Evolutionary conservation across 2,113 vertebrate genomes (phyloP).

Genomic region (Phyllostomus hastatus): DNA sequence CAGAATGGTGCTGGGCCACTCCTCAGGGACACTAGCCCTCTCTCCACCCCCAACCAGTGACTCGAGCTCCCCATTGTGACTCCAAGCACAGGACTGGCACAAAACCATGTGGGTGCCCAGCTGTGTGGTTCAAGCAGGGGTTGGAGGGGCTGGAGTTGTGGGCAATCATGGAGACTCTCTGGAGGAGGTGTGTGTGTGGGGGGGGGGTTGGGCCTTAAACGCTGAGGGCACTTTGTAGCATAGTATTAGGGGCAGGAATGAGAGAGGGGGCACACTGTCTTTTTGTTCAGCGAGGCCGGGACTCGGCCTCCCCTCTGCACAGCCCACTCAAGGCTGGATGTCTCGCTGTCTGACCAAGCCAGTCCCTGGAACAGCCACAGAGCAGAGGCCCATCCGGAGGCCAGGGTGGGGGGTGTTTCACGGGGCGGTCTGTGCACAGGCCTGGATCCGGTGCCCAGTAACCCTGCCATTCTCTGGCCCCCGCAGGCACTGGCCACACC

Average conservation of each 20-base stretch:
- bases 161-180: neutral
- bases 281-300: neutral
- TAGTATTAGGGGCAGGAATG: too few species aligned
- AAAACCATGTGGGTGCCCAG: neutral
- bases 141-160: neutral
- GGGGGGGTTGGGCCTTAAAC: neutral
- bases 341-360: constrained; percentile 72
- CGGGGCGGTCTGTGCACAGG: neutral
- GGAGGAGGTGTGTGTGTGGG: neutral
- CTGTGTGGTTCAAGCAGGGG: fast-evolving
- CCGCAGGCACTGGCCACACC: constrained; percentile 85
- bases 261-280: neutral
- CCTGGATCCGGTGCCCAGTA: fast-evolving
- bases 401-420: fast-evolving
- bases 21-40: neutral
- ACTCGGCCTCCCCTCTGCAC: neutral
- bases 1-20: neutral
- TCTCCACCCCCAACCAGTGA: neutral
- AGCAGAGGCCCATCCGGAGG: neutral
- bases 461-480: neutral
- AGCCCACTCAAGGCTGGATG: neutral
- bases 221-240: neutral
- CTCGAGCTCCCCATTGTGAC: neutral
- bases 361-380: neutral
- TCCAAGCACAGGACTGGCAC: neutral